phyloP scores from a whole-genome alignment of 2,113 vertebrate genomes.

The Chionis minor region DNA sequence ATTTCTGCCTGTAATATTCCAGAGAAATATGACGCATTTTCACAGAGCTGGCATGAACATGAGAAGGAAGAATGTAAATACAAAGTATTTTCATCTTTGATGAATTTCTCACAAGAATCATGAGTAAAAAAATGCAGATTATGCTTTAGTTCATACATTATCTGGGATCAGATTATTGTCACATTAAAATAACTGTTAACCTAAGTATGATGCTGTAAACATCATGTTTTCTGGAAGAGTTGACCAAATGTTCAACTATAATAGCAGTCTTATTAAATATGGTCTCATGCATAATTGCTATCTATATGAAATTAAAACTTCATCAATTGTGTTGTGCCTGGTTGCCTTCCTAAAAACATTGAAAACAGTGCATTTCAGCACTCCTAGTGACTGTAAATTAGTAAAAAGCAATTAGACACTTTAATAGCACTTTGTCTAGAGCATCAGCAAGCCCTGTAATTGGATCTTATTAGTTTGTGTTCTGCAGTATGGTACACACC shows the following conservation, averaged over 20 bases:
- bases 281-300: not conserved
- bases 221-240: not conserved
- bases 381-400: not conserved
- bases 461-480: not conserved
- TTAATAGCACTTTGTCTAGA: not conserved
- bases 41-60: not conserved
- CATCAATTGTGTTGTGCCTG: not conserved
- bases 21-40: not conserved
- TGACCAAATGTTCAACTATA: not conserved
- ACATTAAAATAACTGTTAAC: not conserved
- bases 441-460: not conserved
- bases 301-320: not conserved
- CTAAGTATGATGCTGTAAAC: not conserved
- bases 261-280: not conserved
- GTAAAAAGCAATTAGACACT: conserved; percentile 38
- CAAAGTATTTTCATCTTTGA: not conserved
- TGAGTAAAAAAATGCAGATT: not conserved
- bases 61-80: not conserved
- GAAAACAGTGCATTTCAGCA: not conserved
- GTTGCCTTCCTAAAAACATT: not conserved
- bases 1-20: not conserved
- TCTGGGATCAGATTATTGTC: not conserved
- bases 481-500: not conserved
- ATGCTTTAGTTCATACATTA: not conserved
- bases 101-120: not conserved